A percentile compares a stretch with the other conserved stretches of the same genome.
phyloP scores from a whole-genome alignment of 2,113 vertebrate genomes.

The Phainopepla nitens region DNA sequence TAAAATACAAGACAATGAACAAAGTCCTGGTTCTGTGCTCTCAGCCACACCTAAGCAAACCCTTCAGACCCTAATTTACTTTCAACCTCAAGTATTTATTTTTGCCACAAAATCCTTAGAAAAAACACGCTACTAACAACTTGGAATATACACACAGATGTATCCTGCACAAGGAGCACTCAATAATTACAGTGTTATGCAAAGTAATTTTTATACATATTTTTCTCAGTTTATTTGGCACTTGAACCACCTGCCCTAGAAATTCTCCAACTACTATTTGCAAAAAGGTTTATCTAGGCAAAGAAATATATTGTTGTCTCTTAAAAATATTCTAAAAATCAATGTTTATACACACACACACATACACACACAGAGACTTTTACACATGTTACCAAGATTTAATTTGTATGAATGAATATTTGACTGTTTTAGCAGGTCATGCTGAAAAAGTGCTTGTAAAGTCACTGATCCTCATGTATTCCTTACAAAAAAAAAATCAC shows the following conservation, averaged over 20 bases:
- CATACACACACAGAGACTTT: background rate
- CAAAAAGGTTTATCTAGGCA: background rate
- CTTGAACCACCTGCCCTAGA: background rate
- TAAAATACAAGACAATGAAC: background rate
- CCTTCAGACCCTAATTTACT: background rate
- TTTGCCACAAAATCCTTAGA: background rate
- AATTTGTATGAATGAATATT: background rate
- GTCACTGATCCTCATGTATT: background rate
- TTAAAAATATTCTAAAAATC: background rate
- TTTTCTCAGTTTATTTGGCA: background rate
- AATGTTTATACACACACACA: background rate
- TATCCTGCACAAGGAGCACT: background rate
- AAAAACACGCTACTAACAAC: background rate
- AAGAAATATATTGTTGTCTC: background rate
- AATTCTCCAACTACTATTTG: background rate
- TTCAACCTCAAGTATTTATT: background rate
- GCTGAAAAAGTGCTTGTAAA: background rate
- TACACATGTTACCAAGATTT: background rate
- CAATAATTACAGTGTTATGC: background rate
- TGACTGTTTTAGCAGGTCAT: background rate
- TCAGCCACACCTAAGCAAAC: background rate
- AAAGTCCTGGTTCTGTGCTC: background rate
- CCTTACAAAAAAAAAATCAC: background rate
- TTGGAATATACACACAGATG: background rate
- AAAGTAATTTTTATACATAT: background rate